Percentiles rank a stretch among this genome's conserved stretches.
phyloP scores from a whole-genome alignment of 2,888 invertebrate genomes.

The Nemapogon koenigi region DNA sequence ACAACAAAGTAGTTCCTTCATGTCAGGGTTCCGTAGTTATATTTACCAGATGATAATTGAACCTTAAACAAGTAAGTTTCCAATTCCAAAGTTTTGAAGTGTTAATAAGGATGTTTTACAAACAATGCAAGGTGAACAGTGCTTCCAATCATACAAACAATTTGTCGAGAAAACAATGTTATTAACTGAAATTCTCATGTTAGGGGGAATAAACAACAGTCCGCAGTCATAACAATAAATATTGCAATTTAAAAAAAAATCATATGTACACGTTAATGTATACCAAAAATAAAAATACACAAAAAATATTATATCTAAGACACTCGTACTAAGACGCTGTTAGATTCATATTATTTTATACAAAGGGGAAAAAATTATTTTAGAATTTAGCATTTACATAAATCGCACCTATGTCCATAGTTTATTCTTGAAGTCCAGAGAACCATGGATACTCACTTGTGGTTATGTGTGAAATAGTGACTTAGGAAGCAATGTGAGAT shows the following conservation, averaged over 20 bases:
- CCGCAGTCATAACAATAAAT: neutral
- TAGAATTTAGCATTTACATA: conserved; percentile 48
- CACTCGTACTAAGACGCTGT: conserved; percentile 66
- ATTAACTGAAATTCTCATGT: too few relatives aligned
- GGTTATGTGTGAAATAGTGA: conserved; percentile 3
- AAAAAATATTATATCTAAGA: conserved; percentile 39
- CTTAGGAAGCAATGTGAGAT: conserved; percentile 6
- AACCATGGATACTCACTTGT: conserved; percentile 21
- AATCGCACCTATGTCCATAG: conserved; percentile 52
- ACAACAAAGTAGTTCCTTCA: too few relatives aligned
- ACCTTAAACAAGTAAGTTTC: too few relatives aligned
- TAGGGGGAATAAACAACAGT: too few relatives aligned
- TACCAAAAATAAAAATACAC: conserved; percentile 25
- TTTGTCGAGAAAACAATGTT: too few relatives aligned
- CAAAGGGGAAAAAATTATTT: conserved; percentile 21
- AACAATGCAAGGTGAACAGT: too few relatives aligned
- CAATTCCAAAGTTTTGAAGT: too few relatives aligned
- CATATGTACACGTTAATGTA: conserved; percentile 20
- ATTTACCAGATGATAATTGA: too few relatives aligned
- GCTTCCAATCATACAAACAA: too few relatives aligned
- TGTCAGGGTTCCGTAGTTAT: too few relatives aligned
- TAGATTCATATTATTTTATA: conserved; percentile 40
- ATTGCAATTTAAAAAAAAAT: conserved; percentile 11
- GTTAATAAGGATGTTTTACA: too few relatives aligned
- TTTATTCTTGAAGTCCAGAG: conserved; percentile 65